Evolutionary conservation across 23 tunicate genomes (phyloP), one percentile per base, ranked within the genome.

Genomic region (Styela plicata): DNA sequence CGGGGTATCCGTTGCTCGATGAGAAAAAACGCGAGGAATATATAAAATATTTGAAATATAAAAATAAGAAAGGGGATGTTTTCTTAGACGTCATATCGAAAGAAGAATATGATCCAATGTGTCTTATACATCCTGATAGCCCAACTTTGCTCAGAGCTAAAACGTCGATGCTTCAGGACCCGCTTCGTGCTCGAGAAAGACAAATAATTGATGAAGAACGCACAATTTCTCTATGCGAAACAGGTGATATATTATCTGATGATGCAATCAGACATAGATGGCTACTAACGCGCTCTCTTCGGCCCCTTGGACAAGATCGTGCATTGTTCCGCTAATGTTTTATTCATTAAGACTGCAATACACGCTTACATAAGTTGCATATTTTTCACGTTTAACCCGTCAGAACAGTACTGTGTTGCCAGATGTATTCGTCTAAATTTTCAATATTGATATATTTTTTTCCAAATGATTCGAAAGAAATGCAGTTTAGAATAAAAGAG

Each of bases 271-370:
- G 34, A 22, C 24, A 75, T n/a, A 77, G 83, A 24, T 52, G 87
- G 69, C 67, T 90, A 19, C 96, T 89, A 3, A 67, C 89, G 20
- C 61, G 74, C 2, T 89, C 96, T 19, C 73, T 90, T 1, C 86
- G 80, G 20, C 96, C 96, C 2, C 86, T 90, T 28, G 96, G 96
- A 3, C 70, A 89, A 26, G 69, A 75, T n/a, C n/a, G n/a, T n/a
- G n/a, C n/a, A n/a, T n/a, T n/a, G n/a, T n/a, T n/a, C n/a, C n/a
- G n/a, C n/a, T n/a, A n/a, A n/a, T n/a, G n/a, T n/a, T n/a, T n/a
- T n/a, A n/a, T n/a, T n/a, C n/a, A n/a, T n/a, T n/a, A n/a, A n/a
- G n/a, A n/a, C n/a, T n/a, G n/a, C n/a, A n/a, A n/a, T n/a, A n/a
- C n/a, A n/a, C n/a, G n/a, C n/a, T n/a, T n/a, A n/a, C n/a, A n/a